Conservation (phyloP, 2,797 vertebrate genomes). For the Peromyscus melanophrys region DNA sequence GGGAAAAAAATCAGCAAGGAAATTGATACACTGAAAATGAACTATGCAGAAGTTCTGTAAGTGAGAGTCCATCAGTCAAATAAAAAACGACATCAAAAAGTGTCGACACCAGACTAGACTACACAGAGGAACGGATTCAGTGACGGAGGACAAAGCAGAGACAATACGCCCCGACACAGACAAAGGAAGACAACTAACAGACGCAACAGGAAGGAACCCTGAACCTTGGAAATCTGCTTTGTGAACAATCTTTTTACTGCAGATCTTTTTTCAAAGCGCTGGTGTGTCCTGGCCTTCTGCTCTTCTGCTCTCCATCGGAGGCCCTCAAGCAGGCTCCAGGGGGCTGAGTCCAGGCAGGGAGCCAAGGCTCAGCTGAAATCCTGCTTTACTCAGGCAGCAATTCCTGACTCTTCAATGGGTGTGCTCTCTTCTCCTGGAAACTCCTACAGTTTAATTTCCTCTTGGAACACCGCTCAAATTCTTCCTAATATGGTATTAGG, state of each 20-base stretch:
- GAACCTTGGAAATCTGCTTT: not conserved
- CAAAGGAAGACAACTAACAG: not conserved
- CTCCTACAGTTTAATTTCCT: not conserved
- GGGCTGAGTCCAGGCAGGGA: not conserved
- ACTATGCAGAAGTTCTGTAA: not conserved
- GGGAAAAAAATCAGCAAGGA: not conserved
- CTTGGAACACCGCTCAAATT: conserved; percentile 10
- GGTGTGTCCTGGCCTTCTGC: not conserved
- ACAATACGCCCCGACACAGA: not conserved
- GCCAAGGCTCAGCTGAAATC: not conserved
- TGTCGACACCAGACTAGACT: not conserved
- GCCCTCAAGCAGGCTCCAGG: not conserved
- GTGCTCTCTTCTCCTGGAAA: not conserved
- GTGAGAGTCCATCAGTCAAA: not conserved
- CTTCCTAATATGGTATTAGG: not conserved
- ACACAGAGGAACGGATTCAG: not conserved
- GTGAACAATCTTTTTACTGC: not conserved
- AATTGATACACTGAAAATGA: not conserved
- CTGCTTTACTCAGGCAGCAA: not conserved
- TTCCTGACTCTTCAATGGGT: not conserved
- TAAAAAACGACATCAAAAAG: not conserved
- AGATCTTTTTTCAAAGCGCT: not conserved
- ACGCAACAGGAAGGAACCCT: not conserved
- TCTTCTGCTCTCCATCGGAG: not conserved
- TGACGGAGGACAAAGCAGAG: not conserved